phyloP scores from a whole-genome alignment of 2,888 invertebrate species.

The Platycnemis pennipes region DNA sequence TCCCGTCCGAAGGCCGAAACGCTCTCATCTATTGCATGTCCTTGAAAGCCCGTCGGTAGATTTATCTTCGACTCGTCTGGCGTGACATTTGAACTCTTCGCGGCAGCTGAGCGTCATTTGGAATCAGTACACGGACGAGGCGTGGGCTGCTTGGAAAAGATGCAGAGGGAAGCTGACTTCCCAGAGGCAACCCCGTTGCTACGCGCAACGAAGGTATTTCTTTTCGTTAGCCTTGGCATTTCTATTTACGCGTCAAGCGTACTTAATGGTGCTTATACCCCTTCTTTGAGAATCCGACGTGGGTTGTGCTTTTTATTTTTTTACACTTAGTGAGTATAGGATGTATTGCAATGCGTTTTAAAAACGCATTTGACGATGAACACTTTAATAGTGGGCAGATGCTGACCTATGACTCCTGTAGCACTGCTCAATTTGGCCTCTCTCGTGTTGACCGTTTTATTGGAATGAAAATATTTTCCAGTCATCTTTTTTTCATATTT shows the following conservation, averaged over 20 bases:
- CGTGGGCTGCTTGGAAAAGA: background rate
- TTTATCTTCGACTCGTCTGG: constrained; percentile 4
- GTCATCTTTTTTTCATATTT: no score
- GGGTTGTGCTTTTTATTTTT: background rate
- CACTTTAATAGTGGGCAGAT: no score
- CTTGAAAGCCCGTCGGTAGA: background rate
- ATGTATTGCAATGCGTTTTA: background rate
- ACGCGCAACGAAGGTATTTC: background rate
- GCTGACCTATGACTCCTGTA: no score
- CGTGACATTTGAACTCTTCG: constrained; percentile 9
- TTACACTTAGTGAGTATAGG: background rate
- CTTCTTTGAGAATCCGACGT: background rate
- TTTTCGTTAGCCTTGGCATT: background rate
- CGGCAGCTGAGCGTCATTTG: background rate
- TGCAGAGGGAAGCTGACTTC: background rate
- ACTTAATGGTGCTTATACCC: background rate
- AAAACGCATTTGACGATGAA: no score
- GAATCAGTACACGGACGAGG: background rate
- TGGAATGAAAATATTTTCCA: no score
- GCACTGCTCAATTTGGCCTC: no score
- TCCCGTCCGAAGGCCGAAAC: background rate
- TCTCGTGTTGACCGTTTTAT: no score
- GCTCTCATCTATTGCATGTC: background rate
- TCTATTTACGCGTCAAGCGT: background rate
- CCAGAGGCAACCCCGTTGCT: background rate